phyloP scores from a whole-genome alignment of 2,797 vertebrate genomes.

The Sternarchorhynchus goeldii region DNA sequence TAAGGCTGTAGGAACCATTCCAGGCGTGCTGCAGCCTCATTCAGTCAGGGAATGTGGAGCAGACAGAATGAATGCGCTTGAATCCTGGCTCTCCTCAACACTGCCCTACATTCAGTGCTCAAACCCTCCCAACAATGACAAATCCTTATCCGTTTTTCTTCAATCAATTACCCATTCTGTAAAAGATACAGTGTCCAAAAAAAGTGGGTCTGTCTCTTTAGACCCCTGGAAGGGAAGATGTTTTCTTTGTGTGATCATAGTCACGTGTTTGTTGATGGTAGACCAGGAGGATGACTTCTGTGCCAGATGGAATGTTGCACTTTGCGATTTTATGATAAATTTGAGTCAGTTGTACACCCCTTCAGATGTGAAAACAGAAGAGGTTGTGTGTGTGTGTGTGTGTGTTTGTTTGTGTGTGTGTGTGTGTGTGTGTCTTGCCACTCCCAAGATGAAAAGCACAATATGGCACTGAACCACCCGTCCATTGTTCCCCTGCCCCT shows the following conservation, averaged over 20 bases:
- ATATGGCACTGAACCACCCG: conserved; percentile 47
- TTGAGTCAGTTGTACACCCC: conserved; percentile 23
- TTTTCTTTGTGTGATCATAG: background rate
- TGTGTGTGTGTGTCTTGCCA: conserved; percentile 53
- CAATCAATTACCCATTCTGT: background rate
- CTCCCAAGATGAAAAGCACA: conserved; percentile 74
- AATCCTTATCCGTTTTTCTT: conserved; percentile 37
- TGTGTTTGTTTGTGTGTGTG: conserved; percentile 11
- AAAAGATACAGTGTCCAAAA: conserved; percentile 7
- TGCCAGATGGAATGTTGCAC: conserved; percentile 11
- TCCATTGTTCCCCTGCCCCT: conserved; percentile 64
- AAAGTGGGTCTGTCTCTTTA: background rate
- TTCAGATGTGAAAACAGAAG: conserved; percentile 19
- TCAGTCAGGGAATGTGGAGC: conserved; percentile 68
- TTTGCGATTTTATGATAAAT: conserved; percentile 36
- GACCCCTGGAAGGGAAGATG: background rate
- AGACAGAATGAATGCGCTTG: conserved; percentile 64
- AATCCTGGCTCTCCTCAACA: conserved; percentile 33
- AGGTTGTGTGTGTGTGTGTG: conserved; percentile 37
- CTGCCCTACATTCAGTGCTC: conserved; percentile 45
- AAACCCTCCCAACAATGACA: conserved; percentile 18
- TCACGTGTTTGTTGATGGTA: background rate
- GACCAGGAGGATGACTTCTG: background rate
- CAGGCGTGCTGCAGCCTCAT: conserved; percentile 57
- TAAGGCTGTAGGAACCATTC: conserved; percentile 19